Percentiles rank a stretch among this genome's conserved stretches.
Conservation (phyloP, 2,113 vertebrate genomes). For the Equus przewalskii region DNA sequence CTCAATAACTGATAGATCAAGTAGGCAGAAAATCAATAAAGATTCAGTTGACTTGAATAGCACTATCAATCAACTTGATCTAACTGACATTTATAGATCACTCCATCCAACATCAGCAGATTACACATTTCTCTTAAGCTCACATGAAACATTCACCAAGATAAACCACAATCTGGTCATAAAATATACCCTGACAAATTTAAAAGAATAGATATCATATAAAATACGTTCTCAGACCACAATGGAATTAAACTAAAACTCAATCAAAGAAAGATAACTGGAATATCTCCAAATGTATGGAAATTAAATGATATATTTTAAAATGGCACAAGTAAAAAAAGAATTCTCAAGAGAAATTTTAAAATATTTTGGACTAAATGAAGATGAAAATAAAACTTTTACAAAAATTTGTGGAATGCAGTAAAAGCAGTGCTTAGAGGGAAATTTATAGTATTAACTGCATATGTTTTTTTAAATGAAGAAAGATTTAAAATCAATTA, state of each 20-base stretch:
- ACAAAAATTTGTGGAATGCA: neutral
- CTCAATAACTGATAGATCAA: slow-evolving; percentile 2
- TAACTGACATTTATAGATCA: neutral
- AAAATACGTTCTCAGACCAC: neutral
- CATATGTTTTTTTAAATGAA: neutral
- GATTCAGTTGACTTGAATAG: neutral
- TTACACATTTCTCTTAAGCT: neutral
- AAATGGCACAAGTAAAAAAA: neutral
- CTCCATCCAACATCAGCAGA: neutral
- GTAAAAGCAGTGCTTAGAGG: neutral
- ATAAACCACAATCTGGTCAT: neutral
- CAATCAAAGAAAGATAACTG: neutral
- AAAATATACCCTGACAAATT: neutral
- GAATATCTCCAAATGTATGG: neutral
- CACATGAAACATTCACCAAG: neutral
- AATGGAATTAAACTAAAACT: neutral
- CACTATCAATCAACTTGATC: neutral
- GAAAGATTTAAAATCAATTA: neutral
- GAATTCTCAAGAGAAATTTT: neutral
- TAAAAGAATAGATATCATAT: neutral
- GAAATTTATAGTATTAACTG: neutral
- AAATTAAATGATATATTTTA: neutral
- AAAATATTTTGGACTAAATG: slow-evolving; percentile 18
- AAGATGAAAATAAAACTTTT: neutral
- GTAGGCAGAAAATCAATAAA: slow-evolving; percentile 26